Conservation (phyloP, 2,113 vertebrate species). For the Cathartes aura region DNA sequence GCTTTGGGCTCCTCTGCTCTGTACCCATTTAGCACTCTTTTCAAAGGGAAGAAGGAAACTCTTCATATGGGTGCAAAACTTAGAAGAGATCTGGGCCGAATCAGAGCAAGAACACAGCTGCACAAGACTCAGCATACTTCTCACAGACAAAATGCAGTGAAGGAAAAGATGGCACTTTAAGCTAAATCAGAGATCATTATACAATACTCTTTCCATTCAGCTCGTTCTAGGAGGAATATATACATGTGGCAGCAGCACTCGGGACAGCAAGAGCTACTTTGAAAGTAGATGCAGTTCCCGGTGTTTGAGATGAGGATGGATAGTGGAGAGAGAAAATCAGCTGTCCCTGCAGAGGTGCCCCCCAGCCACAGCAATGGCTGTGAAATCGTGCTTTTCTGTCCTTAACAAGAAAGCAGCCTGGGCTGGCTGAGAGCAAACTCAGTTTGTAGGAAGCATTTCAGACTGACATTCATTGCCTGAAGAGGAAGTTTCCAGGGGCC, state of each 20-base stretch:
- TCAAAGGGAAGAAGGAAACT: slow-evolving; percentile 19
- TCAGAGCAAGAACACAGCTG: slow-evolving; percentile 18
- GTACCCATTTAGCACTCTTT: not conserved
- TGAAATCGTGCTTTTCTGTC: not conserved
- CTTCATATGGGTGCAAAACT: not conserved
- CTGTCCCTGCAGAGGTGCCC: not conserved
- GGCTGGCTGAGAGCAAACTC: not conserved
- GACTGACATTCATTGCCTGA: not conserved
- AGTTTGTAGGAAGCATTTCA: not conserved
- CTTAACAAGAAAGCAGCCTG: not conserved
- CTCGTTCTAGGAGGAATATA: not conserved
- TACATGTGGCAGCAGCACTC: not conserved
- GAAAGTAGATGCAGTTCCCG: not conserved
- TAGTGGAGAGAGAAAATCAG: not conserved
- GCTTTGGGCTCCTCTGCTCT: not conserved
- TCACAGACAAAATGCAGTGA: slow-evolving; percentile 15
- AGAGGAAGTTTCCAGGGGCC: not conserved
- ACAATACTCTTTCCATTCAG: not conserved
- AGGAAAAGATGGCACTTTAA: slow-evolving; percentile 23
- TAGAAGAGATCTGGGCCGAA: not conserved
- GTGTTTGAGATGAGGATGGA: not conserved
- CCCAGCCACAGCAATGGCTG: not conserved
- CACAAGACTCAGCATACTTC: slow-evolving; percentile 43
- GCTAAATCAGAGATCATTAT: slow-evolving; percentile 51
- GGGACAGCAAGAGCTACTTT: slow-evolving; percentile 13